A percentile compares a stretch with the other conserved stretches of the same genome.
Evolutionary conservation across 2,797 vertebrate genomes (phyloP).

Genomic region (Gadopsis marmoratus): DNA sequence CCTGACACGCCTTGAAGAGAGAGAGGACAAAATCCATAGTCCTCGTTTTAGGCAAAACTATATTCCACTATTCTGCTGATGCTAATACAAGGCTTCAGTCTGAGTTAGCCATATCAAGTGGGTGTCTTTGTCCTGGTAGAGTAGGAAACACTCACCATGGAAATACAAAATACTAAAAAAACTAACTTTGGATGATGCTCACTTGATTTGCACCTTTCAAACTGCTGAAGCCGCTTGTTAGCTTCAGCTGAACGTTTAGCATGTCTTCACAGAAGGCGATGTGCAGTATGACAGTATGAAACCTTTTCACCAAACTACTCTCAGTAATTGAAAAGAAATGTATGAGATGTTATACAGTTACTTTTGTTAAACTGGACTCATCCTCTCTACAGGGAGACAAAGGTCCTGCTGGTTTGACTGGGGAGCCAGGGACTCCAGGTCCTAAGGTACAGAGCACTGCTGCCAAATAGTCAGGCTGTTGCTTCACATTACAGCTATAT

Average conservation of each 20-base stretch:
- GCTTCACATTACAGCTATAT: no score
- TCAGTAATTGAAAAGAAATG: not conserved
- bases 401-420: slow-evolving; percentile 69
- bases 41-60: no score
- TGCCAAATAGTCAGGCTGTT: not conserved
- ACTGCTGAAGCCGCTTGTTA: not conserved
- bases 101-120: no score
- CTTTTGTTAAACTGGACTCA: not conserved
- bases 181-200: not conserved
- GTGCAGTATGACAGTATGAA: not conserved
- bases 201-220: not conserved
- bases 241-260: not conserved
- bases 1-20: no score
- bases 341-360: not conserved
- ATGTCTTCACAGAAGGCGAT: not conserved
- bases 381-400: slow-evolving; percentile 73
- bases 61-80: no score
- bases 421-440: slow-evolving; percentile 72
- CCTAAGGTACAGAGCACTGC: slow-evolving; percentile 68
- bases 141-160: not conserved
- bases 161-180: not conserved
- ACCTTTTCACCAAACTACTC: not conserved
- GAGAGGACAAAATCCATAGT: no score
- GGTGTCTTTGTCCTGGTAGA: no score
- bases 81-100: no score